Base-by-base conservation (phyloP, 2,113 vertebrate species). In the Onychostoma macrolepis region DNA sequence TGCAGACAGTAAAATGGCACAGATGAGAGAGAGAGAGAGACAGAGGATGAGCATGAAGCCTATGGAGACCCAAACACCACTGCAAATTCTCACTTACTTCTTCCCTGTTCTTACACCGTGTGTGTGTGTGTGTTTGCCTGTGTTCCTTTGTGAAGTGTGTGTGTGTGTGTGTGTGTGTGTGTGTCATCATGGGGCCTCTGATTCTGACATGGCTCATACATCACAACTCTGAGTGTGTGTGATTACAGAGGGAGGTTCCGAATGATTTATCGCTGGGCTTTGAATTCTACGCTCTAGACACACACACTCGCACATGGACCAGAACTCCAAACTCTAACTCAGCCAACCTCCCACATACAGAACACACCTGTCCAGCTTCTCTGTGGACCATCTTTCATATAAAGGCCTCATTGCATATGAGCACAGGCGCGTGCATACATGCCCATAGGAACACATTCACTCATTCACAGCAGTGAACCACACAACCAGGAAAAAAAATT, bases 131-230 rank as follows among this genome's bases (percentile, higher is more conserved):
- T 86, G 72, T 78, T 30, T 85, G 77, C 41, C 67, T 76, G 80
- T 74, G 89, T 88, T 84, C 84, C 65, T 90, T 43, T 91, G 81
- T 88, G 71, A 89, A 86, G 78, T 85, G 21, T 63, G 81, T 87
- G 86, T 89, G 85, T 87, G n/a, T 33, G 33, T 33, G 33, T 33
- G 33, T 33, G 33, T 33, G 33, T 36, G 33, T 36, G 33, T 36
- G 33, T 36, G 33, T 36, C 33, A 83, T n/a, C 79, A 83, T 84
- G 72, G 72, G 86, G 86, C 53, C 53, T 30, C 75, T 84, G 53
- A 76, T 80, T 85, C 82, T 84, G 81, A 89, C 88, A 89, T 33
- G 82, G 81, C 85, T 89, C 81, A 87, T 87, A 86, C 78, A 87
- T 89, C 85, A 89, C 56, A 53, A 84, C 85, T 84, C 79, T 82